A percentile compares a stretch with the other conserved stretches of the same genome.
Evolutionary conservation across 2,113 vertebrate species (phyloP).

Genomic region (Notechis scutatus): DNA sequence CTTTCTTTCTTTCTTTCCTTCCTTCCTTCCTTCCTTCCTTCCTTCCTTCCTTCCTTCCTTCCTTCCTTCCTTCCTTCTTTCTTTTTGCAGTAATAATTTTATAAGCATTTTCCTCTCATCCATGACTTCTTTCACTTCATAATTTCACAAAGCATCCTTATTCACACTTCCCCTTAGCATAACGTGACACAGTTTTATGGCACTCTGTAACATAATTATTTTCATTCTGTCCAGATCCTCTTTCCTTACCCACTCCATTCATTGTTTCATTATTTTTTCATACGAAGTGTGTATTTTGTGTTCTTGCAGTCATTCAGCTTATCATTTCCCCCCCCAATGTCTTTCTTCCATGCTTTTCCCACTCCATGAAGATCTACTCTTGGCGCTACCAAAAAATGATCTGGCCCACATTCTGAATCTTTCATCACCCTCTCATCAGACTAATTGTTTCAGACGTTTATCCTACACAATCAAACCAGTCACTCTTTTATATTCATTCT

Average conservation of each 20-base stretch:
- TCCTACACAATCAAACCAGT: neutral
- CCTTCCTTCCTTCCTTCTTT: neutral
- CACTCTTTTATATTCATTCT: neutral
- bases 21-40: too few species aligned
- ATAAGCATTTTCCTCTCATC: neutral
- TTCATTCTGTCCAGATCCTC: neutral
- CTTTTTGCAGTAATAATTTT: neutral
- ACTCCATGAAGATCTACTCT: neutral
- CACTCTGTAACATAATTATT: neutral
- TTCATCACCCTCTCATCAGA: neutral
- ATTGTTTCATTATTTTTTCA: neutral
- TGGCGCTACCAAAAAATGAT: neutral
- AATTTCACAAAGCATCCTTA: neutral
- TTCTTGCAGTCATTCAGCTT: neutral
- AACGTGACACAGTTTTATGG: neutral
- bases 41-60: neutral
- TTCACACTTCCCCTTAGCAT: neutral
- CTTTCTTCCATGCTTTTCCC: neutral
- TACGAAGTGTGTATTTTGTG: neutral
- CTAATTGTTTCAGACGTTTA: neutral
- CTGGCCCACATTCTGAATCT: neutral
- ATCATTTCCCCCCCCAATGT: neutral
- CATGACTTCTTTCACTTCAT: neutral
- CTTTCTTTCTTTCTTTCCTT: too few species aligned
- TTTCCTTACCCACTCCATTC: neutral